Base-by-base conservation (phyloP, 2,113 vertebrate genomes). In the Balaenoptera acutorostrata region DNA sequence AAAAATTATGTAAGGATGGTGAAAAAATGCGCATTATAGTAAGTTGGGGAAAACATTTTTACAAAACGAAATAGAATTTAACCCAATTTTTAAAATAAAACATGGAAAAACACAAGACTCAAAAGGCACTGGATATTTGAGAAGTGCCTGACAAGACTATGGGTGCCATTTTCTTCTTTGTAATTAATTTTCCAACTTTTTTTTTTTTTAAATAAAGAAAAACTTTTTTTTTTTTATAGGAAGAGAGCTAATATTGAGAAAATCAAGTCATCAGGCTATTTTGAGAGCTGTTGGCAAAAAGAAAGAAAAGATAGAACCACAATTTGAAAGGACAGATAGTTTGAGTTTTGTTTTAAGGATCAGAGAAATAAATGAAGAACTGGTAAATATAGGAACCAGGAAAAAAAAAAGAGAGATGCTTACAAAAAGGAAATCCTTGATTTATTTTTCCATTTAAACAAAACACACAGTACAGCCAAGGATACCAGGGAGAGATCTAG, bases 371-470 rank as follows among this genome's bases (percentile, higher is more conserved):
- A 18, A 88, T 31, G 29, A 92, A 64, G 13, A 33, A 29, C 12
- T 59, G 49, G 21, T 64, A 89, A 90, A 96, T 27, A 66, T 0
- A 95, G 64, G 36, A 93, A 80, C 57, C 5, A 82, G 44, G 5
- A 20, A 33, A 72, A 95, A 85, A 85, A 80, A 92, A 52, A 52
- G 93, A 89, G 15, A 80, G 6, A 10, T 44, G n/a, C 23, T 84
- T 90, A 88, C 39, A 95, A 92, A 97, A 93, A 77, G 25, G 39
- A 96, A 90, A 87, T n/a, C 63, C 44, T 87, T 72, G 46, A 87
- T 91, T 7, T 41, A 78, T 66, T 74, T 78, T 80, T 41, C 44
- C 17, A 57, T 41, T 90, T 92, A 83, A 86, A 91, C 8, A 96
- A 92, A 92, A 90, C 4, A 27, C 21, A 88, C 21, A 90, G 46